phyloP scores from a whole-genome alignment of 2,113 vertebrate species.

The Dascyllus trimaculatus region DNA sequence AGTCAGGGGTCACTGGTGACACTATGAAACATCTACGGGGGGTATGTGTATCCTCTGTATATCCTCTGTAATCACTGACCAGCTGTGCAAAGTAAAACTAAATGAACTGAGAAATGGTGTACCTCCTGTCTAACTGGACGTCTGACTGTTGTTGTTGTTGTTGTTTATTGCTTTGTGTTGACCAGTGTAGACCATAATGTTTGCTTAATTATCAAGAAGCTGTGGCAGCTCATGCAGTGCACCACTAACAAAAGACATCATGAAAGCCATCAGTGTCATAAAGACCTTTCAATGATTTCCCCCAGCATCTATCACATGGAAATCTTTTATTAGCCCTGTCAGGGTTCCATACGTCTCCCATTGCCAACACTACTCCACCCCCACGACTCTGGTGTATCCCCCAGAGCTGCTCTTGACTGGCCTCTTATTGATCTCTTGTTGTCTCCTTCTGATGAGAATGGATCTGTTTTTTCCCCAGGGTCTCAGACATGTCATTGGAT shows the following conservation, averaged over 20 bases:
- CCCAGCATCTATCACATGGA: constrained; percentile 28
- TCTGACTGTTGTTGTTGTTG: neutral
- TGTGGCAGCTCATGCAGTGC: neutral
- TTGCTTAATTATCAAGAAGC: neutral
- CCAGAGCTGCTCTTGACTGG: constrained; percentile 48
- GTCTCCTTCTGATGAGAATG: constrained; percentile 84
- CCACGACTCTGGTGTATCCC: constrained; percentile 34
- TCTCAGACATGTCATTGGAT: constrained; percentile 80
- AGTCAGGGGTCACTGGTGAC: no score
- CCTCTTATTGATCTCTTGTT: constrained; percentile 83
- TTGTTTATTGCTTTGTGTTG: neutral
- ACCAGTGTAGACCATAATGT: no score
- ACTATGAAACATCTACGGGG: no score
- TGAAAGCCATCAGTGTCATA: constrained; percentile 36
- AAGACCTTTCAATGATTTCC: constrained; percentile 52
- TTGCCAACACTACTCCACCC: neutral
- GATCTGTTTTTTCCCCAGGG: constrained; percentile 83
- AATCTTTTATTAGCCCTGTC: constrained; percentile 50
- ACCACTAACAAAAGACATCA: constrained; percentile 21
- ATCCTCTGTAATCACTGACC: no score
- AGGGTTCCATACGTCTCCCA: constrained; percentile 7
- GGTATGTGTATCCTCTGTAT: no score
- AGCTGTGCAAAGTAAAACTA: no score
- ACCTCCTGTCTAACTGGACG: neutral
- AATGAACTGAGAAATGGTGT: no score